Percentiles rank a stretch among this genome's conserved stretches.
phyloP scores from a whole-genome alignment of 2,888 invertebrate genomes.

The Ornithoptera priamus region DNA sequence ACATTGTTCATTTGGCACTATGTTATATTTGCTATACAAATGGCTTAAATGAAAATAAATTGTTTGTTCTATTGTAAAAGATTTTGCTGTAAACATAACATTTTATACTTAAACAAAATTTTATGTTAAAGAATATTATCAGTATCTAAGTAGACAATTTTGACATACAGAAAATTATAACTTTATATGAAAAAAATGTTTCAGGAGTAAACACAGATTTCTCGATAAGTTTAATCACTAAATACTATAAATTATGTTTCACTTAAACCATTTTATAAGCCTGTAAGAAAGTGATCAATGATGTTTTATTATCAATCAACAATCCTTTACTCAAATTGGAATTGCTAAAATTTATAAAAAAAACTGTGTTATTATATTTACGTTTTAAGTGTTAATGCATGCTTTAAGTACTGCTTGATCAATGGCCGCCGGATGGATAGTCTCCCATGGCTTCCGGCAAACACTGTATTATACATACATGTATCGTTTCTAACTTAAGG shows the following conservation, averaged over 20 bases:
- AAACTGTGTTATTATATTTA: not conserved
- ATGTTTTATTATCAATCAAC: no score
- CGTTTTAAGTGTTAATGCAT: constrained; percentile 29
- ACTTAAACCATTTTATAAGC: no score
- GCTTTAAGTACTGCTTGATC: constrained; percentile 27
- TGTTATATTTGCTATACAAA: not conserved
- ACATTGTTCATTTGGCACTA: constrained; percentile 12
- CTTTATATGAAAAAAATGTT: no score
- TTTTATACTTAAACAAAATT: not conserved
- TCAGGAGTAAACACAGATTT: no score
- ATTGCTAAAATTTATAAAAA: not conserved
- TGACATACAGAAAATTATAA: no score
- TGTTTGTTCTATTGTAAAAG: not conserved
- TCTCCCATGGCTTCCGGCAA: constrained; percentile 50
- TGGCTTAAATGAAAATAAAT: not conserved
- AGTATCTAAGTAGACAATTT: no score
- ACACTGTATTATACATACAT: constrained; percentile 48
- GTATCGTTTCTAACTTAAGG: constrained; percentile 27
- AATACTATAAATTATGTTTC: no score
- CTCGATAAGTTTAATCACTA: no score
- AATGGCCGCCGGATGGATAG: constrained; percentile 33
- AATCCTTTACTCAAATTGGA: not conserved
- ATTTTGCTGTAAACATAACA: not conserved
- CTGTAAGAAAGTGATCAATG: no score
- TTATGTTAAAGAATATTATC: not conserved